Evolutionary conservation across 2,797 vertebrate genomes (phyloP).

Genomic region (Girardinus metallicus): DNA sequence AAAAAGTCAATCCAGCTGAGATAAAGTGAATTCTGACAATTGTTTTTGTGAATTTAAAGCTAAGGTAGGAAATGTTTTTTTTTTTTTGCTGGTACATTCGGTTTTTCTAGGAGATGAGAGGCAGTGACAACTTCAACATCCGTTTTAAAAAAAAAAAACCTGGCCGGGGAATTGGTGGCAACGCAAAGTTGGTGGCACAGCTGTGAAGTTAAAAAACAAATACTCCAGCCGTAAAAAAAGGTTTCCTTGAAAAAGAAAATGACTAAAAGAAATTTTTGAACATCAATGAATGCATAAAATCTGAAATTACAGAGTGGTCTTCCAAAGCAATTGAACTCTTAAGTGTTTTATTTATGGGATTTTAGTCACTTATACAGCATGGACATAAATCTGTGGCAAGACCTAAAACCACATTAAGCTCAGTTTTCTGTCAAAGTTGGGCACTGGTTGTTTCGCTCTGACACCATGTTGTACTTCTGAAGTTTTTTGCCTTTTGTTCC

Average conservation of each 20-base stretch:
- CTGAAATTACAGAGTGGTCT: background rate
- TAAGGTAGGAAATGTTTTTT: constrained; percentile 20
- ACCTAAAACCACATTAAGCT: constrained; percentile 6
- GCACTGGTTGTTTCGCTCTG: background rate
- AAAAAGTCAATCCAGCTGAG: constrained; percentile 57
- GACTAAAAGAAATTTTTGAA: background rate
- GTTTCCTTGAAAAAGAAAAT: background rate
- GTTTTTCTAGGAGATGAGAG: background rate
- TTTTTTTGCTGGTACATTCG: constrained; percentile 11
- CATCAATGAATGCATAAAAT: background rate
- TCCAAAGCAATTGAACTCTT: constrained; percentile 30
- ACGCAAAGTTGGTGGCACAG: background rate
- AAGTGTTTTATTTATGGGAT: constrained; percentile 23
- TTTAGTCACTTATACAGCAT: constrained; percentile 15
- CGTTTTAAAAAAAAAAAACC: background rate
- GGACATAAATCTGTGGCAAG: constrained; percentile 22
- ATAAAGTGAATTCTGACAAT: constrained; percentile 46
- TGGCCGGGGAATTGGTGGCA: background rate
- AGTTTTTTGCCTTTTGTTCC: background rate
- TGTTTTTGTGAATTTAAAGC: constrained; percentile 6
- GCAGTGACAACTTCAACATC: background rate
- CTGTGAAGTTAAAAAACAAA: background rate
- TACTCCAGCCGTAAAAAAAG: background rate
- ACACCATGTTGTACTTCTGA: background rate
- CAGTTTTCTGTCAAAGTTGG: background rate